Base-by-base conservation (phyloP, 1,140 invertebrate species). In the Thalassaphorura encarpata region DNA sequence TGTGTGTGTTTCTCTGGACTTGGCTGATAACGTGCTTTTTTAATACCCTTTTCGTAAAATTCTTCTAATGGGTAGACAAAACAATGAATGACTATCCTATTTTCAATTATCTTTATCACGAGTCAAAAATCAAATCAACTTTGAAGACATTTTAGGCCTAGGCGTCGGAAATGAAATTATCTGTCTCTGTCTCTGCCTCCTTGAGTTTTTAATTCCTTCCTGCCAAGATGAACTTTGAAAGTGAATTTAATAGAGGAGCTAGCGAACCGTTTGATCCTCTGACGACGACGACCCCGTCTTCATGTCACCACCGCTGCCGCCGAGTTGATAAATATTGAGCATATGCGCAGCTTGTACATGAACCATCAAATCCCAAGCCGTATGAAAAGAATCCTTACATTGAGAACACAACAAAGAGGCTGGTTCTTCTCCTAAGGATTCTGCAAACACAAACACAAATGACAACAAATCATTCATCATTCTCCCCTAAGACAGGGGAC, bases 261-360 rank as follows among this genome's bases (percentile, higher is more conserved):
- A 11, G 15, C 5, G 11, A 19, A 43, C 5, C n/a, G 41, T 8
- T 18, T n/a, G 41, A 43, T 16, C 23, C 11, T 26, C 15, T 47
- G 3, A 43, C 16, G 33, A 11, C 19, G 18, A 18, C 18, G 19
- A 13, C 18, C 6, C 6, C 6, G 18, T 18, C 41, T 42, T 21
- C 6, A 8, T n/a, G n/a, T n/a, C 56, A 3, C 43, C 24, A 8
- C 50, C 28, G n/a, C n/a, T n/a, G n/a, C n/a, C n/a, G n/a, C 81
- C 81, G 57, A 86, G 73, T 71, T 84, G 82, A 71, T 86, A 86
- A 66, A 86, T 85, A 73, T 85, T 85, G 69, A 85, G 76, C 83
- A 85, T 85, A 69, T 86, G 83, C 41, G 83, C 81, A 24, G 83
- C 81, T 67, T 86, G 83, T 55, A 82, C 83, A 69, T 85, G 83